Percentiles rank a stretch among this genome's conserved stretches.
Conservation (phyloP, 2,113 vertebrate species). For the human (Homo sapiens) region GRCh38 chr4:2138001-2138500, state of each 20-base stretch:
- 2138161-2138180: background rate
- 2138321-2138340: no score
- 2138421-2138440: no score
- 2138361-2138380: background rate
- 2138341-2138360: background rate
- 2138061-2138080: background rate
- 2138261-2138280: background rate
- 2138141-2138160: background rate
- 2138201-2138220: background rate
- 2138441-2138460: background rate
- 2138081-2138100: background rate
- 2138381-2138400: background rate
- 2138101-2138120: background rate
- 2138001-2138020: no score
- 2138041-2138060: background rate
- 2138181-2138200: background rate
- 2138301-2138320: background rate
- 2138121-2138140: background rate
- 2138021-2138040: no score
- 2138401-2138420: background rate
- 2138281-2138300: background rate
- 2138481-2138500: background rate
- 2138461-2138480: background rate
- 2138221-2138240: no score
- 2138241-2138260: background rate